Evolutionary conservation across 2,113 vertebrate species (phyloP), one percentile per base, ranked within the genome.

Genomic region (Alexandromys fortis): DNA sequence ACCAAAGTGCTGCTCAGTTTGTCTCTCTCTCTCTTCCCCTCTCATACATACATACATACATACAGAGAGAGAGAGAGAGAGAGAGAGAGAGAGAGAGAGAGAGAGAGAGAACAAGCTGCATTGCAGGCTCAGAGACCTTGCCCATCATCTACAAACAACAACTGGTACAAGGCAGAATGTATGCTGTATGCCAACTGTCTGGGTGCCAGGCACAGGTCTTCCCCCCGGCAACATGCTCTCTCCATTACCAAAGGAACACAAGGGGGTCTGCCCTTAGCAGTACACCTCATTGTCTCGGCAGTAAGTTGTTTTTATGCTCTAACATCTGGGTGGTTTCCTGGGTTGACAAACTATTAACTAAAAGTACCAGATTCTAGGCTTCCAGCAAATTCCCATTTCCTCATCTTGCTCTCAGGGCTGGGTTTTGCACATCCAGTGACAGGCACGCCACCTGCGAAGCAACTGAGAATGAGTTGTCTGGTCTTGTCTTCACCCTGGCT

Each of bases 231-330:
- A 10, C 33, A 16, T 28, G 9, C 38, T 45, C 21, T 70, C 38
- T 26, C 12, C 33, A 26, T 28, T 45, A 22, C 22, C 30, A 47
- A 73, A 89, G 78, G 17, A 91, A 42, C 38, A 3, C 38, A 45
- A 38, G 45, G n/a, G 89, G 78, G 3, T 70, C 94, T 87, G 77
- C 72, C 75, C 67, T 45, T 79, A 76, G 89, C 70, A 21, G 82
- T 67, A 38, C 65, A 65, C 76, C 49, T 93, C 90, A 52, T 77
- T 79, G 78, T 42, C 76, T 94, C 92, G 19, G 91, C 77, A 78
- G 47, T 78, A 61, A 89, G 76, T 92, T 91, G 72, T 97, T 96
- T 97, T 94, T 93, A 75, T 70, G n/a, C 87, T 93, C 82, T 83
- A 89, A 96, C 86, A 94, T 91, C 95, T 95, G 93, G 70, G 89